These are phyloP conservation scores for Anagyrus pseudococci DNA, from an alignment of 2,888 invertebrate genomes.

Conservation along the genomic window DNA sequence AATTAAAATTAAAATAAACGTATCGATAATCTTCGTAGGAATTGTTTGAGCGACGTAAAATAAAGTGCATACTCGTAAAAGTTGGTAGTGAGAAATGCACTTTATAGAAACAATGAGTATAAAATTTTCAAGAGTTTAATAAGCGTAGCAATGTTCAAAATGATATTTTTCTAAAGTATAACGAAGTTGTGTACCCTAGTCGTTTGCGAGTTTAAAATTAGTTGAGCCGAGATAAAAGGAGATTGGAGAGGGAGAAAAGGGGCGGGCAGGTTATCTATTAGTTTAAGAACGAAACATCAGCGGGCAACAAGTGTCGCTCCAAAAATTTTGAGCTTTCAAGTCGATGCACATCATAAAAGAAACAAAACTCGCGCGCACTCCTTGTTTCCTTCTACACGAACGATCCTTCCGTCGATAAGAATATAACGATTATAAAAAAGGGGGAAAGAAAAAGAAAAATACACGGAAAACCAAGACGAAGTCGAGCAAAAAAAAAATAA, in stretches of 20 bases:
- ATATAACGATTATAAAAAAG: constrained; percentile 18
- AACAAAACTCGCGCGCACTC: constrained; percentile 34
- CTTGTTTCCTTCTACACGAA: constrained; percentile 32
- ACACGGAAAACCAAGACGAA: constrained; percentile 8
- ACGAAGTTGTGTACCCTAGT: neutral
- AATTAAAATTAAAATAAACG: neutral
- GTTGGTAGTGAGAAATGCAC: constrained; percentile 4
- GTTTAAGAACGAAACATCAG: too few species aligned
- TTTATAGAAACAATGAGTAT: constrained; percentile 3
- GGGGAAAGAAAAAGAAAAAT: constrained; percentile 2
- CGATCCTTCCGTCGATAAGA: constrained; percentile 12
- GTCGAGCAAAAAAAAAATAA: constrained; percentile 24
- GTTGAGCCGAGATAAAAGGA: neutral
- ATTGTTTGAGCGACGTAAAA: constrained; percentile 3
- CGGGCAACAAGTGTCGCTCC: too few species aligned
- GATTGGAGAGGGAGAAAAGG: neutral
- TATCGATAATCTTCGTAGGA: constrained; percentile 10
- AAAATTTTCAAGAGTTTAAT: constrained; percentile 15
- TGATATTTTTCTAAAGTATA: constrained; percentile 23
- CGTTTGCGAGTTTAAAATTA: constrained; percentile 12
- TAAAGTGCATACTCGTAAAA: constrained; percentile 6
- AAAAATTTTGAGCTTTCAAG: constrained; percentile 30
- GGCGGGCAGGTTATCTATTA: too few species aligned
- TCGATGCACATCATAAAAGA: constrained; percentile 29
- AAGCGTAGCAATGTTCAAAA: constrained; percentile 13